Evolutionary conservation across 2,888 invertebrate genomes (phyloP), one percentile per base, ranked within the genome.

Genomic region (Oligia strigilis): DNA sequence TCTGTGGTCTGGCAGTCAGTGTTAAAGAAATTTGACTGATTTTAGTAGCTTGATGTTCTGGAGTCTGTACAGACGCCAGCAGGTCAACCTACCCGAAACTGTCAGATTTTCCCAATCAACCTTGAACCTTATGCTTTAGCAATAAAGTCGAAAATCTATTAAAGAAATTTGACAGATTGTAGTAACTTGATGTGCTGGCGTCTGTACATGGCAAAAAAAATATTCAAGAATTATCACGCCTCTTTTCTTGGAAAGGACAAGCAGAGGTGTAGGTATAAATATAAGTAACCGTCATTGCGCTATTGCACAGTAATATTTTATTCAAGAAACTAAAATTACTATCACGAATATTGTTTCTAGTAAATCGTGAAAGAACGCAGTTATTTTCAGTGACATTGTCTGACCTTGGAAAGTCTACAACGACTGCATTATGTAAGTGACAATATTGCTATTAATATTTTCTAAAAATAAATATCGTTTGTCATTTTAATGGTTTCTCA

Each of bases 381-480:
- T 78, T 2, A 72, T 72, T 62, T 66, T 46, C 72, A 78, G 43
- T 78, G 69, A 78, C 60, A 62, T 78, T 70, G 29, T 36, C 17
- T 67, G 58, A 76, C 85, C 81, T 82, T 85, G 76, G 60, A 77
- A 74, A 66, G 71, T 74, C 66, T 58, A 73, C 71, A 76, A 72
- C 67, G 71, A 81, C 78, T 75, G 76, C 69, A 83, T 64, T 62
- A 70, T 46, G 49, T 62, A 43, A 76, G 75, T 52, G 65, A 65
- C 40, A 66, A 58, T 60, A 58, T 73, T 43, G 23, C 36, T 55
- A 67, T 58, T 66, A 65, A 72, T 62, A 62, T 81, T 72, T 75
- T 81, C 65, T 72, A 36, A 66, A 64, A 82, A 72, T 73, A 66
- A 62, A 66, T 49, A 36, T 4, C 2, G 4, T 64, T 17, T 72